phyloP scores from a whole-genome alignment of 2,888 invertebrate genomes.

The Drosophila kuntzei region DNA sequence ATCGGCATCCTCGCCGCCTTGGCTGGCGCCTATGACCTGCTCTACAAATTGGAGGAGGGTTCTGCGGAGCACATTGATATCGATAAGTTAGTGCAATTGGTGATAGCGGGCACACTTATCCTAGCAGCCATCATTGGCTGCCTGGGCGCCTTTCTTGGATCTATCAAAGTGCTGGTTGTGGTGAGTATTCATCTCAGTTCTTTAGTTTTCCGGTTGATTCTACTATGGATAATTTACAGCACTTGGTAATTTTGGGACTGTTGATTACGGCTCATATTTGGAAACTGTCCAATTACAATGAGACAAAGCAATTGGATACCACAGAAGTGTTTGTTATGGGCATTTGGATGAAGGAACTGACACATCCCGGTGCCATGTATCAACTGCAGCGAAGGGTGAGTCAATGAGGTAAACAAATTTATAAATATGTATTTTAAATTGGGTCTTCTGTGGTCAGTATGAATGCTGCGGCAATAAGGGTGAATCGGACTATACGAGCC shows the following conservation, averaged over 20 bases:
- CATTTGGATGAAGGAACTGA: constrained; percentile 75
- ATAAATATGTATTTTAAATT: background rate
- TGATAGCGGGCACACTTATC: constrained; percentile 63
- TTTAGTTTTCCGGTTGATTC: background rate
- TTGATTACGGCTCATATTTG: constrained; percentile 72
- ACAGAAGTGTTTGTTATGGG: constrained; percentile 72
- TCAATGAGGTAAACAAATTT: background rate
- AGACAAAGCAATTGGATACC: constrained; percentile 55
- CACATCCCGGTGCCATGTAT: constrained; percentile 69
- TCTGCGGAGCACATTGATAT: constrained; percentile 59
- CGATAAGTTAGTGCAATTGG: constrained; percentile 72
- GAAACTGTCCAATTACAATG: constrained; percentile 75
- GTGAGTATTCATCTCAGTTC: constrained; percentile 47
- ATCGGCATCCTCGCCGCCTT: constrained; percentile 73
- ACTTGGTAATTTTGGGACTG: constrained; percentile 61
- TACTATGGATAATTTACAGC: constrained; percentile 48
- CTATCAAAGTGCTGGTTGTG: constrained; percentile 74
- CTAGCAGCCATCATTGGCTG: constrained; percentile 78
- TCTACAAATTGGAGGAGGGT: constrained; percentile 66
- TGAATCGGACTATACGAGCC: constrained; percentile 66
- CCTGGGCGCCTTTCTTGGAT: constrained; percentile 76
- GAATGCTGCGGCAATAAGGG: constrained; percentile 77
- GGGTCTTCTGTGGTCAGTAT: constrained; percentile 53
- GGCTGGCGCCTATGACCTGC: constrained; percentile 72
- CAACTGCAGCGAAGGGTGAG: constrained; percentile 70